phyloP scores from a whole-genome alignment of 1,140 invertebrate genomes.

The Adoxophyes honmai region DNA sequence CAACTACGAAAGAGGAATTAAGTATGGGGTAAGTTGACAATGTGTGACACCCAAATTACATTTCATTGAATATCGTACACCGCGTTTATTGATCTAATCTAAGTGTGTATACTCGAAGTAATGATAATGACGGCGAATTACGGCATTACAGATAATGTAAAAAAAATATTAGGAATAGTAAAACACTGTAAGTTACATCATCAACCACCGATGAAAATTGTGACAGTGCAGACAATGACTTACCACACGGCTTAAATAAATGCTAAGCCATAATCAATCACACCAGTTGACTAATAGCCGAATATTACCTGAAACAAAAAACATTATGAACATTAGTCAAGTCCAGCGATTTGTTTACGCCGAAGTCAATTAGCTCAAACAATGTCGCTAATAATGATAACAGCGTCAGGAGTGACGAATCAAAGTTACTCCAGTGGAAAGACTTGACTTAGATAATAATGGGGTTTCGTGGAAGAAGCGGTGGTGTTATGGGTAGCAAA shows the following conservation, averaged over 20 bases:
- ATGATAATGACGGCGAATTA: no score
- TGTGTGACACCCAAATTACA: no score
- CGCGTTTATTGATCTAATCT: no score
- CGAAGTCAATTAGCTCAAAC: constrained; percentile 53
- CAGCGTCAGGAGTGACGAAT: constrained; percentile 65
- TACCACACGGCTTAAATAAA: constrained; percentile 5
- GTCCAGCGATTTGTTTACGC: constrained; percentile 49
- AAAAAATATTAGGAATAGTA: no score
- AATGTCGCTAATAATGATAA: constrained; percentile 68
- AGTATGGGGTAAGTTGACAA: no score
- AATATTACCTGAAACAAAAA: constrained; percentile 63
- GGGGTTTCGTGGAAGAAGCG: constrained; percentile 48
- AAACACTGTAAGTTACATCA: no score
- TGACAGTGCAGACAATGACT: not conserved
- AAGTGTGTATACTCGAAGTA: no score
- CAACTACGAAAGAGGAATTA: no score
- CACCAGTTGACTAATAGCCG: not conserved
- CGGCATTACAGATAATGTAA: no score
- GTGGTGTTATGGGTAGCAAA: constrained; percentile 19
- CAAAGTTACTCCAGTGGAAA: constrained; percentile 69
- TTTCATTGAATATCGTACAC: no score
- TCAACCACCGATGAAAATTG: no score
- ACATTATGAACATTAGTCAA: constrained; percentile 48
- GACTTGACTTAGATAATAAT: constrained; percentile 74
- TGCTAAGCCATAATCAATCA: constrained; percentile 1